Evolutionary conservation across 1,140 invertebrate species (phyloP).

Genomic region (Polyergus mexicanus): DNA sequence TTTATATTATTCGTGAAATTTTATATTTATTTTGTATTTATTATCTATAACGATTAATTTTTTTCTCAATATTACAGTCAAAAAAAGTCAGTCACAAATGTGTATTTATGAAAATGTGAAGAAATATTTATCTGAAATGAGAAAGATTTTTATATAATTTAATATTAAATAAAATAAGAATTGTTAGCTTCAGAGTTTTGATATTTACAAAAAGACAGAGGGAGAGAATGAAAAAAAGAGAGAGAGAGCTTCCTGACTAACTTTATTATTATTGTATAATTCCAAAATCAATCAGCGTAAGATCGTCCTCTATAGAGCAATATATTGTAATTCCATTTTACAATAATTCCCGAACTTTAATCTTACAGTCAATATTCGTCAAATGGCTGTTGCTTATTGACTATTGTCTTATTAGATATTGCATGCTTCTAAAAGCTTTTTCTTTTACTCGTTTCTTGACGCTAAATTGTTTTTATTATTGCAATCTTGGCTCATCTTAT

Average conservation of each 20-base stretch:
- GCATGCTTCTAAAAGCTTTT: background rate
- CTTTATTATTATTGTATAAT: background rate
- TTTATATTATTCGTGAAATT: background rate
- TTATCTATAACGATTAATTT: background rate
- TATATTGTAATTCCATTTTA: background rate
- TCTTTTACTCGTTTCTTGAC: background rate
- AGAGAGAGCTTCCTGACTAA: background rate
- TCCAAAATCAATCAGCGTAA: background rate
- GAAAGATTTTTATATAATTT: background rate
- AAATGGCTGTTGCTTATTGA: constrained; percentile 4
- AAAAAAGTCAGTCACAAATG: background rate
- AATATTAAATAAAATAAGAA: background rate
- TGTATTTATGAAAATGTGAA: background rate
- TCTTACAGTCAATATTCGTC: background rate
- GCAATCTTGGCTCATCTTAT: constrained; percentile 7
- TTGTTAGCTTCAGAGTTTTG: background rate
- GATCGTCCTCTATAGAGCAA: background rate
- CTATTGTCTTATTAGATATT: constrained; percentile 4
- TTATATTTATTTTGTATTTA: no score
- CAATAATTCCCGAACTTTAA: background rate
- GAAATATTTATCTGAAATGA: background rate
- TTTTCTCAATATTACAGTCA: background rate
- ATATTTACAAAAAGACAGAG: no score
- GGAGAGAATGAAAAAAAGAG: no score
- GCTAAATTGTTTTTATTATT: constrained; percentile 21